A percentile compares a stretch with the other conserved stretches of the same genome.
Conservation (phyloP, 37 sponge, comb jelly and placozoan species). For the Mnemiopsis leidyi region DNA sequence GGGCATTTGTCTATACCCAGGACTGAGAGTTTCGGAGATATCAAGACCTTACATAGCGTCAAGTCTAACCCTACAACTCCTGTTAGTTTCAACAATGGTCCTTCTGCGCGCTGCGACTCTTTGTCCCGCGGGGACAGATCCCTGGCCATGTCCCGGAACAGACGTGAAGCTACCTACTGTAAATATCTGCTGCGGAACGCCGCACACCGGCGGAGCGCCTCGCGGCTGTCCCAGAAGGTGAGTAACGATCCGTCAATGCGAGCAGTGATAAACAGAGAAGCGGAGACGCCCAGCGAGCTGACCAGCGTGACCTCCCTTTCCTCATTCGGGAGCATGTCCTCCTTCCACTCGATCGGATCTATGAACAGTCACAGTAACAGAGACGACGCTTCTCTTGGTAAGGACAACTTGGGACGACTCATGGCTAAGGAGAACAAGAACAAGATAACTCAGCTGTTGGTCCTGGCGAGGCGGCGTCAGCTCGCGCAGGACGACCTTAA, state of each 20-base stretch:
- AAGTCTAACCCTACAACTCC: constrained; percentile 23
- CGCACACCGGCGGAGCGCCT: constrained; percentile 4
- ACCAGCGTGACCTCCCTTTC: constrained; percentile 17
- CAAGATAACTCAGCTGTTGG: constrained; percentile 34
- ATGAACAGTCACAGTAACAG: neutral
- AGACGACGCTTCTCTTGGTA: neutral
- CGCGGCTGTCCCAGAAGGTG: neutral
- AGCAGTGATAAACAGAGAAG: neutral
- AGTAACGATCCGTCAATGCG: neutral
- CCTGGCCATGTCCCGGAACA: constrained; percentile 45
- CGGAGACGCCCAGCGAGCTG: constrained; percentile 46
- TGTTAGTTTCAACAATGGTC: neutral
- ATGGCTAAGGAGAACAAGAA: constrained; percentile 12
- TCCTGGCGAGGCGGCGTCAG: neutral
- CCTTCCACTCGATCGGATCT: constrained; percentile 19
- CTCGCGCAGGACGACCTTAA: neutral
- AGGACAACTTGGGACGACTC: neutral
- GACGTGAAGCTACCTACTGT: constrained; percentile 46
- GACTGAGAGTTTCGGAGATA: neutral
- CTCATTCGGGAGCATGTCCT: constrained; percentile 26
- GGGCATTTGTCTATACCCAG: neutral
- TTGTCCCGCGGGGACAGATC: constrained; percentile 22
- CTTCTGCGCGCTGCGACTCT: constrained; percentile 2
- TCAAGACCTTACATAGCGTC: neutral
- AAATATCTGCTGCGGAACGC: constrained; percentile 22